These are phyloP conservation scores for Slavum lentiscoides DNA, from an alignment of 2,888 invertebrate genomes.

Conservation along the genomic window DNA sequence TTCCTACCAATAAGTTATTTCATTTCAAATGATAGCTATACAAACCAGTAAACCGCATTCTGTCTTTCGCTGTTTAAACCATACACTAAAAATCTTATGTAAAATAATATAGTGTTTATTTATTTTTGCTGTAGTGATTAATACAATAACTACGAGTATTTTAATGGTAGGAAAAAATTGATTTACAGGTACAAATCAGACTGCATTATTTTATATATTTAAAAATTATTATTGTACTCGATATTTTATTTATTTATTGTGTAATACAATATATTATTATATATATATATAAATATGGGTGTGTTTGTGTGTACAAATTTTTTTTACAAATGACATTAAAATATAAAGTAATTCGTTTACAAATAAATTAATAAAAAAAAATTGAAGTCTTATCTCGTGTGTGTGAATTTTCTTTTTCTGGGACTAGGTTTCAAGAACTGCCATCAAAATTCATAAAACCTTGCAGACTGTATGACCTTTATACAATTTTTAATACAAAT, in stretches of 20 bases:
- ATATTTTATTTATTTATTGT: conserved; percentile 26
- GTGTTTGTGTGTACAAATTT: neutral
- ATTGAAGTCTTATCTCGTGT: no score
- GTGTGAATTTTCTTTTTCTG: no score
- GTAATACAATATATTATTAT: conserved; percentile 2
- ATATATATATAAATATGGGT: neutral
- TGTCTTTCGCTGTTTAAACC: neutral
- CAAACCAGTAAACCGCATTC: neutral
- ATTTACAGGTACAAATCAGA: conserved; percentile 36
- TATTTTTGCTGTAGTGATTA: neutral
- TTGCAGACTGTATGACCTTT: no score
- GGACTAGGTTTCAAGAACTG: no score
- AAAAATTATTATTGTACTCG: neutral
- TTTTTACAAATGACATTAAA: conserved; percentile 40
- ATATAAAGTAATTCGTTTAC: neutral
- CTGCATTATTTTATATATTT: conserved; percentile 17
- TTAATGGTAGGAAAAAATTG: conserved; percentile 7
- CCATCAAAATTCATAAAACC: no score
- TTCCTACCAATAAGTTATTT: no score
- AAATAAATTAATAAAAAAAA: no score
- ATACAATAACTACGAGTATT: neutral
- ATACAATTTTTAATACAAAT: no score
- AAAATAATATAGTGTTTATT: neutral
- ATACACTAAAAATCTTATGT: neutral
- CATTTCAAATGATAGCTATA: no score